Conservation (phyloP, 2,113 vertebrate genomes). For the Sylvietta virens region DNA sequence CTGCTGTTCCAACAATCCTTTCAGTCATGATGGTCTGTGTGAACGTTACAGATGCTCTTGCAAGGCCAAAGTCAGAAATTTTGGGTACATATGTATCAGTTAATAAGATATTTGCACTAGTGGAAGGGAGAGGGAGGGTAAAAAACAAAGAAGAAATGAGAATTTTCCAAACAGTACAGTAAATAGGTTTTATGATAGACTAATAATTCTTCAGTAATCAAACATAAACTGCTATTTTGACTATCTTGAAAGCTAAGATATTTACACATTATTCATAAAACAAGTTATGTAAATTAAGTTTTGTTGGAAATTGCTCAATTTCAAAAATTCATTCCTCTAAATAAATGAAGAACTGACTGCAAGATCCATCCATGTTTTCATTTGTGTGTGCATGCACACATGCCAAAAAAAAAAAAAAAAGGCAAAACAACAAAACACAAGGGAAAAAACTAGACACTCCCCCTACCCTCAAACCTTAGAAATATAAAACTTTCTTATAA, state of each 20-base stretch:
- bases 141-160: not conserved
- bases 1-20: slow-evolving; percentile 90
- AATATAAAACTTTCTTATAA: not conserved
- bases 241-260: not conserved
- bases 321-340: not conserved
- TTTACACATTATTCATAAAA: not conserved
- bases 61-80: slow-evolving; percentile 95
- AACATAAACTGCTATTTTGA: not conserved
- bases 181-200: not conserved
- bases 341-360: not conserved
- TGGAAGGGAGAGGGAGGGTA: fast-evolving
- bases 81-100: slow-evolving; percentile 83
- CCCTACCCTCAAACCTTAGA: not conserved
- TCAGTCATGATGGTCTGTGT: slow-evolving; percentile 87
- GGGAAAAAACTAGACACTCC: not conserved
- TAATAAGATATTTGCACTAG: slow-evolving; percentile 91
- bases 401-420: not conserved
- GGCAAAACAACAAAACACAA: not conserved
- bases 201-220: not conserved
- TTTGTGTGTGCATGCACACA: not conserved
- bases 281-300: not conserved
- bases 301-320: not conserved
- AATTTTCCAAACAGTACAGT: not conserved
- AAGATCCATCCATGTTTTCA: not conserved
- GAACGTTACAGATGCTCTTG: slow-evolving; percentile 82